A percentile compares a stretch with the other conserved stretches of the same genome.
These are phyloP conservation scores for Panorpa germanica DNA, from an alignment of 2,888 invertebrate species.

Conservation along the genomic window DNA sequence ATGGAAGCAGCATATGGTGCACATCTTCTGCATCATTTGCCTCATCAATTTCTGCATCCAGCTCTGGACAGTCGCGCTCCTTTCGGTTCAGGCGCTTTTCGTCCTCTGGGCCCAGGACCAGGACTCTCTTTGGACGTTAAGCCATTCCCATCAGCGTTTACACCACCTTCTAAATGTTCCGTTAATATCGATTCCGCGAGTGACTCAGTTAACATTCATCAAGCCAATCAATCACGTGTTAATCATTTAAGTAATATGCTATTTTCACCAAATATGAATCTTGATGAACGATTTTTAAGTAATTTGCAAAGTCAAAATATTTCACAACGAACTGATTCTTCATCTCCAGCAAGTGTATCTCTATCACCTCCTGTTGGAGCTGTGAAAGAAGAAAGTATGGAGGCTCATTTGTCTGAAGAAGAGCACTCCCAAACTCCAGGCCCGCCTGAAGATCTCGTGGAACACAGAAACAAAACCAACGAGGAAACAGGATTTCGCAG, in stretches of 20 bases:
- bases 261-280: constrained; percentile 23
- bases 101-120: constrained; percentile 35
- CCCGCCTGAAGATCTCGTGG: constrained; percentile 19
- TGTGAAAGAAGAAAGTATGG: constrained; percentile 32
- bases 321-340: constrained; percentile 34
- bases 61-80: constrained; percentile 38
- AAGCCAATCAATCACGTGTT: too few relatives aligned
- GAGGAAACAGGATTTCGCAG: constrained; percentile 33
- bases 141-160: constrained; percentile 42
- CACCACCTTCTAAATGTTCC: constrained; percentile 45
- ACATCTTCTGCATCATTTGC: constrained; percentile 49
- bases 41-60: constrained; percentile 52
- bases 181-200: constrained; percentile 8
- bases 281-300: too few relatives aligned
- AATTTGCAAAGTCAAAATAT: constrained; percentile 23
- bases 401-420: constrained; percentile 36
- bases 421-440: constrained; percentile 25
- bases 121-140: too few relatives aligned
- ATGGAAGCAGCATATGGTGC: constrained; percentile 40
- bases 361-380: constrained; percentile 24
- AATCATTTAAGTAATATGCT: constrained; percentile 17
- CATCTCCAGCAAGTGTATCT: constrained; percentile 39
- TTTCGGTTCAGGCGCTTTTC: constrained; percentile 35
- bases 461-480: constrained; percentile 21
- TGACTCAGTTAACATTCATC: constrained; percentile 13